phyloP scores from a whole-genome alignment of 2,888 invertebrate species.

The Spodoptera picta region DNA sequence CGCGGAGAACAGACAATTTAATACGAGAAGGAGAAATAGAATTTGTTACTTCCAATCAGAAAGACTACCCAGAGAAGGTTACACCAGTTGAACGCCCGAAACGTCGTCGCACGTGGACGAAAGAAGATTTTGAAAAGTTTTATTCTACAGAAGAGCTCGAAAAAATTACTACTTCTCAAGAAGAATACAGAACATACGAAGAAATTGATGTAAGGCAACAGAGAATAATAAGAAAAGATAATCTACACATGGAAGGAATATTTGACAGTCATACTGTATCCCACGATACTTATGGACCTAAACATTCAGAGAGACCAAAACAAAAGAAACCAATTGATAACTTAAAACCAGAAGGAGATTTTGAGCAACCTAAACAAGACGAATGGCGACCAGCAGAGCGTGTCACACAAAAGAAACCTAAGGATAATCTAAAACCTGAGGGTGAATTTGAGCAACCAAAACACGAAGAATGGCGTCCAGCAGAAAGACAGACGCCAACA shows the following conservation, averaged over 20 bases:
- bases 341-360: conserved; percentile 88
- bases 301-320: conserved; percentile 80
- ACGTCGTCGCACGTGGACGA: conserved; percentile 91
- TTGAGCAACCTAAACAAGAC: conserved; percentile 46
- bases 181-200: conserved; percentile 90
- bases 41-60: conserved; percentile 90
- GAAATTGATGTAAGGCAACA: conserved; percentile 85
- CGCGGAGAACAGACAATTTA: conserved; percentile 90
- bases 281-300: conserved; percentile 76
- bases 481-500: conserved; percentile 55
- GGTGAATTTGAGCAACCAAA: conserved; percentile 84
- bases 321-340: conserved; percentile 89
- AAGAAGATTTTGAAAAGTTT: conserved; percentile 92
- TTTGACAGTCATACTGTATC: conserved; percentile 84
- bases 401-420: conserved; percentile 77
- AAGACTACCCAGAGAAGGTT: conserved; percentile 90
- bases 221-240: conserved; percentile 81
- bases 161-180: conserved; percentile 90
- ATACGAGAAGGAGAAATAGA: conserved; percentile 91
- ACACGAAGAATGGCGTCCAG: conserved; percentile 72
- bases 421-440: conserved; percentile 87
- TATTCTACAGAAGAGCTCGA: conserved; percentile 88
- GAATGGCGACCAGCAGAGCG: conserved; percentile 83
- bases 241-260: conserved; percentile 85
- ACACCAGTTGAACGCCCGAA: conserved; percentile 88